phyloP scores from a whole-genome alignment of 2,888 invertebrate genomes.

The Micoletzkya japonica region DNA sequence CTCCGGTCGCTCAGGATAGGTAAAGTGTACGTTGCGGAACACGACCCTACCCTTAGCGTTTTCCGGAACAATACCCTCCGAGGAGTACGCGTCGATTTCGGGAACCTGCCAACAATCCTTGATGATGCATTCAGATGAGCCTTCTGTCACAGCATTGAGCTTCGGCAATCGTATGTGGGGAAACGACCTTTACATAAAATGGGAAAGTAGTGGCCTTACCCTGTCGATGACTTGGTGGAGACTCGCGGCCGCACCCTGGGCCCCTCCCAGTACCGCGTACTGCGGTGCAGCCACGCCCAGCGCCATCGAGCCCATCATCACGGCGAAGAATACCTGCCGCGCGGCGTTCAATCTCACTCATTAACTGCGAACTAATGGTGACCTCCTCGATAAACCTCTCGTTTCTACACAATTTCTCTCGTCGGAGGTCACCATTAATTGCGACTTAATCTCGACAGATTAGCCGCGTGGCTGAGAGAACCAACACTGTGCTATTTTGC shows the following conservation, averaged over 20 bases:
- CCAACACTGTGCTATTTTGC: too few relatives aligned
- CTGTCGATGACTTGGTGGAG: slow-evolving; percentile 67
- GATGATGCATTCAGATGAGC: neutral
- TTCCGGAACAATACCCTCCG: slow-evolving; percentile 65
- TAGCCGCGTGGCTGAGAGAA: too few relatives aligned
- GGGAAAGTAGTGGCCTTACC: too few relatives aligned
- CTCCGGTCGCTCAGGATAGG: slow-evolving; percentile 66
- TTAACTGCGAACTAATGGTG: too few relatives aligned
- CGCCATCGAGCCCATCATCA: slow-evolving; percentile 67
- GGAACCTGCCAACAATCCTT: slow-evolving; percentile 34
- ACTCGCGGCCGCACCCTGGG: slow-evolving; percentile 76
- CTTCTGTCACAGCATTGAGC: neutral
- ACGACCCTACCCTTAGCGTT: slow-evolving; percentile 65
- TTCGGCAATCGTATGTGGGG: neutral
- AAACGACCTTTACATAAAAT: too few relatives aligned
- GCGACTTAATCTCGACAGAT: too few relatives aligned
- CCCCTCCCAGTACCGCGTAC: slow-evolving; percentile 79
- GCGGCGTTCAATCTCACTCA: too few relatives aligned
- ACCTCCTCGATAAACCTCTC: too few relatives aligned
- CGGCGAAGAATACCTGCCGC: slow-evolving; percentile 65
- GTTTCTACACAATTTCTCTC: too few relatives aligned
- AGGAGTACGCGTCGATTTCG: slow-evolving; percentile 51
- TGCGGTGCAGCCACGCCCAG: slow-evolving; percentile 81
- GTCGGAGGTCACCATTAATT: too few relatives aligned
- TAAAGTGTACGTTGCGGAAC: slow-evolving; percentile 66